These are phyloP conservation scores for Ferdinandea cuprea DNA, from an alignment of 2,888 invertebrate genomes.

Conservation along the genomic window DNA sequence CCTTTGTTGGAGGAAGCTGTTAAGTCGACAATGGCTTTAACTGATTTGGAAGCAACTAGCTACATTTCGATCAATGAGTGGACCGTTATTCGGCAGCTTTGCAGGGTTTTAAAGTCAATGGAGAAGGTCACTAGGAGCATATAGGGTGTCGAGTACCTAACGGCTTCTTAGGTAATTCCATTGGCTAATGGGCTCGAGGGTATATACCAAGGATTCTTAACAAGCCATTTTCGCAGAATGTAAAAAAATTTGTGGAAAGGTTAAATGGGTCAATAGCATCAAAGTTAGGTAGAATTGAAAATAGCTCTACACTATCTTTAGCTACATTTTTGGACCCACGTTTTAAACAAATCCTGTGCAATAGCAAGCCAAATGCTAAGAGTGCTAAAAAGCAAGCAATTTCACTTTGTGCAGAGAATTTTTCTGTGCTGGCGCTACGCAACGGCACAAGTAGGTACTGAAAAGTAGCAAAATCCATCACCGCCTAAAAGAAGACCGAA, in stretches of 20 bases:
- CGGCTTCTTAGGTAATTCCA: background rate
- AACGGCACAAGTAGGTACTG: no score
- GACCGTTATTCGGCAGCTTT: background rate
- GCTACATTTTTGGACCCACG: conserved; percentile 14
- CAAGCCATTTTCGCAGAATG: no score
- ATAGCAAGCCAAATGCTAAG: background rate
- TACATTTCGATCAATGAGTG: conserved; percentile 1
- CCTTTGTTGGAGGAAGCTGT: conserved; percentile 8
- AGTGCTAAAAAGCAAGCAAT: background rate
- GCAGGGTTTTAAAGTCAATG: background rate
- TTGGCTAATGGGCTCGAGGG: background rate
- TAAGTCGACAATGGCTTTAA: conserved; percentile 3
- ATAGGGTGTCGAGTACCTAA: background rate
- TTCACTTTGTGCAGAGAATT: background rate
- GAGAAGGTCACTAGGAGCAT: background rate
- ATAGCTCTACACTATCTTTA: background rate
- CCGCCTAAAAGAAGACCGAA: background rate
- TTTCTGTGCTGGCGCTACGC: background rate
- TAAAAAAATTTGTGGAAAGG: no score
- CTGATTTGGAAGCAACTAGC: background rate
- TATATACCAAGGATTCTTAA: no score
- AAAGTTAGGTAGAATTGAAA: background rate
- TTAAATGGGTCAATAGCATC: no score
- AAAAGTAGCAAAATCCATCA: background rate
- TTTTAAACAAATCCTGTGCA: conserved; percentile 2